phyloP scores from a whole-genome alignment of 2,888 invertebrate species.

The Drosophila stalkeri region DNA sequence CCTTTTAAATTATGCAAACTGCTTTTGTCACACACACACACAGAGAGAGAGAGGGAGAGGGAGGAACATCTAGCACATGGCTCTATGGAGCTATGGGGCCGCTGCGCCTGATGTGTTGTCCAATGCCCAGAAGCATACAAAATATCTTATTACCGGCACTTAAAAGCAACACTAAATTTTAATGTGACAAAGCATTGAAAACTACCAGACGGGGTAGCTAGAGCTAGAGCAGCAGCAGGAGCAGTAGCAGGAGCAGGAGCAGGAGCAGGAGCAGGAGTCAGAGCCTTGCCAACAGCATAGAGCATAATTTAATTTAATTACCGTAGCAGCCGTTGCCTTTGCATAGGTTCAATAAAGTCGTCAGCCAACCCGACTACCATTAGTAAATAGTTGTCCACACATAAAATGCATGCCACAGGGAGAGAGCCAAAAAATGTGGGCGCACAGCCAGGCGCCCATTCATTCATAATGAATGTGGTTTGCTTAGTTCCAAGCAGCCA shows the following conservation, averaged over 20 bases:
- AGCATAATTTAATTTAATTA: constrained; percentile 76
- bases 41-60: neutral
- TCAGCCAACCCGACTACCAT: constrained; percentile 26
- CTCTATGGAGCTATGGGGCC: neutral
- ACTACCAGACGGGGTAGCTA: constrained; percentile 31
- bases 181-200: constrained; percentile 64
- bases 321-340: constrained; percentile 58
- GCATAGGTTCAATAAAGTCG: constrained; percentile 67
- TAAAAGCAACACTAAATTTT: constrained; percentile 74
- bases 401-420: constrained; percentile 38
- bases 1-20: constrained; percentile 71
- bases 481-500: constrained; percentile 34
- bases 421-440: constrained; percentile 25
- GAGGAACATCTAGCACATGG: constrained; percentile 25
- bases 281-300: constrained; percentile 3
- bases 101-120: constrained; percentile 42
- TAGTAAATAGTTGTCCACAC: constrained; percentile 23
- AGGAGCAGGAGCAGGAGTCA: neutral
- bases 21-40: constrained; percentile 42
- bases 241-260: neutral
- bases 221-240: neutral
- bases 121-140: constrained; percentile 64
- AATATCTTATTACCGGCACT: constrained; percentile 70
- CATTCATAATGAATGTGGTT: constrained; percentile 57
- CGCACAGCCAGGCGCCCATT: constrained; percentile 23